These are phyloP conservation scores for Macrobrachium nipponense DNA, from an alignment of 1,140 invertebrate species.

Conservation along the genomic window DNA sequence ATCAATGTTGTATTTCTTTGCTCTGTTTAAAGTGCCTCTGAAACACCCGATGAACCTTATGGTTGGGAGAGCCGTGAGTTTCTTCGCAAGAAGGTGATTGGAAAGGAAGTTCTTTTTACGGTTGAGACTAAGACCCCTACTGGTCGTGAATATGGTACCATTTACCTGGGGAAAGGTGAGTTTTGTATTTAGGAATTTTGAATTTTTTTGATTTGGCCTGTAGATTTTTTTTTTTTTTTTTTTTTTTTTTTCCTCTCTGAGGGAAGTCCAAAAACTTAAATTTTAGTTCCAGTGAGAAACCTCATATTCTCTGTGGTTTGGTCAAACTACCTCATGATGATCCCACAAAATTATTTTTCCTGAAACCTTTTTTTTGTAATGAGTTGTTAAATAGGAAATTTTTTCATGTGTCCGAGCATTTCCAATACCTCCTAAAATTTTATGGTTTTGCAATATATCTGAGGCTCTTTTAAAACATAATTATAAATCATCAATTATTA, in stretches of 20 bases:
- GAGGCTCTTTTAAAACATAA: no score
- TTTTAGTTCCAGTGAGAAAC: no score
- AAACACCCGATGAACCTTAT: constrained; percentile 90
- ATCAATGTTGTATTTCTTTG: not conserved
- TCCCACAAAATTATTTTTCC: no score
- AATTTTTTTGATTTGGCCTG: no score
- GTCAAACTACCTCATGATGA: no score
- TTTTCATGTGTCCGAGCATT: no score
- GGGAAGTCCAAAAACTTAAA: no score
- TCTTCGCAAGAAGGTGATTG: constrained; percentile 90
- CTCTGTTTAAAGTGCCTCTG: constrained; percentile 71
- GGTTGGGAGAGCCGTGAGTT: constrained; percentile 97
- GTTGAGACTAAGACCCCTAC: constrained; percentile 77
- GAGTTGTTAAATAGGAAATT: no score
- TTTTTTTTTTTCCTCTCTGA: not conserved
- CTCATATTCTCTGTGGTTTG: no score
- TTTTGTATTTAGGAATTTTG: not conserved
- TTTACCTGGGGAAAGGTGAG: constrained; percentile 86
- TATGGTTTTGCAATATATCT: not conserved
- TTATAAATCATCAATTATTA: no score
- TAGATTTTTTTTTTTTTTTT: not conserved
- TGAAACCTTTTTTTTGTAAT: no score
- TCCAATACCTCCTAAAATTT: no score
- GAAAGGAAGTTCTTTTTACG: constrained; percentile 85
- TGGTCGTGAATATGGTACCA: constrained; percentile 86